Conservation (phyloP, 2,888 invertebrate species). For the Hoplodrina ambigua region DNA sequence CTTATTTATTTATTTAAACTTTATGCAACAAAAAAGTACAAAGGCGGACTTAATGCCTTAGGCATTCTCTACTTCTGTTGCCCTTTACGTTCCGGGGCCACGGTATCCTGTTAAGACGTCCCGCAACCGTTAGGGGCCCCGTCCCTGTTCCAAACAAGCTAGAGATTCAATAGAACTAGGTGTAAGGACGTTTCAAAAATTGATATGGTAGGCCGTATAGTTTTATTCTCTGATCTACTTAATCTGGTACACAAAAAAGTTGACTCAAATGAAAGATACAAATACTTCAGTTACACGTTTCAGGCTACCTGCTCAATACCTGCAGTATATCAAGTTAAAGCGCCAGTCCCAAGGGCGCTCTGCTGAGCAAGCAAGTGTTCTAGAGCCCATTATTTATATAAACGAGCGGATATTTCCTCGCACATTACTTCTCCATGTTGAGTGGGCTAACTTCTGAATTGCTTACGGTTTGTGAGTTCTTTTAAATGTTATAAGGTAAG, state of each 20-base stretch:
- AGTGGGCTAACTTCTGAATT: constrained; percentile 32
- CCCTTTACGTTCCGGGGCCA: too few species aligned
- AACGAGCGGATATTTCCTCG: constrained; percentile 58
- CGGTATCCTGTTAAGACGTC: too few species aligned
- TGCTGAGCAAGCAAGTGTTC: constrained; percentile 56
- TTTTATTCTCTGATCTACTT: too few species aligned
- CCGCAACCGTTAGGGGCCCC: too few species aligned
- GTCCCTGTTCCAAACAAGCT: too few species aligned
- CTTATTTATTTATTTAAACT: too few species aligned
- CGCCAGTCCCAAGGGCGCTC: constrained; percentile 41
- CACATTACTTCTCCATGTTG: constrained; percentile 40
- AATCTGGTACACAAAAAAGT: neutral
- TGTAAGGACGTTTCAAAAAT: too few species aligned
- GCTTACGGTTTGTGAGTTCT: constrained; percentile 33
- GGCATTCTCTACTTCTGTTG: too few species aligned
- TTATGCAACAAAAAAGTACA: too few species aligned
- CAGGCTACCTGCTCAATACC: constrained; percentile 19
- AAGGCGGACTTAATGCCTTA: too few species aligned
- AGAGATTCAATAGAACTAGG: too few species aligned
- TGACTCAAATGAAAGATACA: constrained; percentile 9
- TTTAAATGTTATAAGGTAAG: constrained; percentile 19
- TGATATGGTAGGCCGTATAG: too few species aligned
- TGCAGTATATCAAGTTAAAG: constrained; percentile 48
- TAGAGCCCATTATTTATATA: constrained; percentile 58
- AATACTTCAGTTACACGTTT: constrained; percentile 3